Evolutionary conservation across 2,113 vertebrate species (phyloP), one percentile per base, ranked within the genome.

Genomic region (Thunnus thynnus): DNA sequence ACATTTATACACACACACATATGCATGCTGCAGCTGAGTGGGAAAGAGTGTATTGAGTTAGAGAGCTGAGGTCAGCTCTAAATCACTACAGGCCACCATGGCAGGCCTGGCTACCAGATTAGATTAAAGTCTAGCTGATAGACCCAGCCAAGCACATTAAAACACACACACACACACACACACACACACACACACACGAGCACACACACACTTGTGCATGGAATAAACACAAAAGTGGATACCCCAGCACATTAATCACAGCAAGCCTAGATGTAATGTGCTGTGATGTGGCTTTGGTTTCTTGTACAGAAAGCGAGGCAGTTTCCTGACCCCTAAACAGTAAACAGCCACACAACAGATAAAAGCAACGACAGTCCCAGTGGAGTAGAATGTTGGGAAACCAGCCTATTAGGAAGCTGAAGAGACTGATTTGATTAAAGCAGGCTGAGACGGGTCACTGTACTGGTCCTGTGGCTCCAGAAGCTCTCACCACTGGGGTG

Each of bases 31-130:
- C 67, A 76, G 60, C 78, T 80, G 78, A 85, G 79, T 64, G 72
- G 83, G 66, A 73, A 84, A 46, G 41, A 84, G 68, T 88, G 71
- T 87, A 93, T 93, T 91, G 85, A 92, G 86, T 89, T 88, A 74
- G 89, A 90, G 87, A 85, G 89, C 80, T 82, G 88, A 89, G 93
- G 90, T 93, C 92, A 93, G 86, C 74, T 89, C 66, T 90, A 92
- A 93, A 92, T 94, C 89, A 94, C 91, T 93, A 87, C 80, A 93
- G 90, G 93, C 93, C 93, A 88, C 85, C 57, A 61, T 80, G 86
- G 87, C 83, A 76, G 76, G 86, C 86, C 83, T 85, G 75, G 88
- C 79, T 84, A 91, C 86, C 89, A 90, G 86, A 94, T 94, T 93
- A 91, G 85, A 93, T 93, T 92, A 91, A 88, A 90, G 85, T 87